phyloP scores from a whole-genome alignment of 2,888 invertebrate genomes.

The Gibbula magus region DNA sequence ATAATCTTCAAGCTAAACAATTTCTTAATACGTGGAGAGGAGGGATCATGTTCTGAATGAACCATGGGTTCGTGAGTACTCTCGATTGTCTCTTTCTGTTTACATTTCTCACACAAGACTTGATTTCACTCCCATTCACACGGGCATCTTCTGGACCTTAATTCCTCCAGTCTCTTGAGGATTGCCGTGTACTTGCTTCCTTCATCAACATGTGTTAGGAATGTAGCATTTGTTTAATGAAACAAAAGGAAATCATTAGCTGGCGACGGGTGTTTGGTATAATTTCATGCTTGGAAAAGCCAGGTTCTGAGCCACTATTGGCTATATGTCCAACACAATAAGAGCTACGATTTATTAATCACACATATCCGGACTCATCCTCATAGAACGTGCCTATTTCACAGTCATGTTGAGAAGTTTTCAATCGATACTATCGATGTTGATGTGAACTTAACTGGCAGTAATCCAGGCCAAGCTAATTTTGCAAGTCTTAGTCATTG shows the following conservation, averaged over 20 bases:
- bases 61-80: not conserved
- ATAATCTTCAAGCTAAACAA: no score
- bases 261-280: not conserved
- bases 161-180: not conserved
- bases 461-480: no score
- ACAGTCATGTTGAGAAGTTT: no score
- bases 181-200: not conserved
- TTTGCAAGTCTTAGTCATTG: no score
- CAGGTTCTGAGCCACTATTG: not conserved
- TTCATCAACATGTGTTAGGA: not conserved
- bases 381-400: no score
- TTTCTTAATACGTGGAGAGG: no score
- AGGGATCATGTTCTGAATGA: no score
- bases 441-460: no score
- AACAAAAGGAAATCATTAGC: not conserved
- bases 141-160: not conserved
- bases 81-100: not conserved
- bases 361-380: no score
- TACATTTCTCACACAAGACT: not conserved
- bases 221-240: constrained; percentile 2
- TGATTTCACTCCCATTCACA: not conserved
- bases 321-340: not conserved
- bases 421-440: no score
- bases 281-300: not conserved
- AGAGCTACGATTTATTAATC: no score